Evolutionary conservation across 2,888 invertebrate species (phyloP).

Genomic region (Julus scandinavius): DNA sequence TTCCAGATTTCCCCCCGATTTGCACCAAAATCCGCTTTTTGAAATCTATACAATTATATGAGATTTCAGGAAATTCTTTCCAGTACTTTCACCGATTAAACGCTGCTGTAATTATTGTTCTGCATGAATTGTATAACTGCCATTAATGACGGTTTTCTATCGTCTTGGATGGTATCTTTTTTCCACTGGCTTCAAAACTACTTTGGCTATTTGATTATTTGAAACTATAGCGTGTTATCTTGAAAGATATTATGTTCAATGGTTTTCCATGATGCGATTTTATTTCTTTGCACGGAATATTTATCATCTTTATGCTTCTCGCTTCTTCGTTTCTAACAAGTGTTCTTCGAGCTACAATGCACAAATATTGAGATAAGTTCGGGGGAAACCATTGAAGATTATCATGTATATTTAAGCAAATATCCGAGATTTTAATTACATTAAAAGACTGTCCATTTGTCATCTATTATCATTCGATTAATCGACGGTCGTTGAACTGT

Average conservation of each 20-base stretch:
- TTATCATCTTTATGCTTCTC: background rate
- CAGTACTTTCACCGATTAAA: too few relatives aligned
- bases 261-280: background rate
- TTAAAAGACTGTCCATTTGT: background rate
- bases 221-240: background rate
- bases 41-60: too few relatives aligned
- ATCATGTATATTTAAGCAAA: background rate
- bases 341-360: background rate
- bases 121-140: too few relatives aligned
- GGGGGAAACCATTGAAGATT: background rate
- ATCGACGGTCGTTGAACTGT: background rate
- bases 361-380: background rate
- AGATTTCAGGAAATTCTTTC: too few relatives aligned
- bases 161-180: too few relatives aligned
- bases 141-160: too few relatives aligned
- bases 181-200: too few relatives aligned
- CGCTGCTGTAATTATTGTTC: too few relatives aligned
- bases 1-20: too few relatives aligned
- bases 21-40: too few relatives aligned
- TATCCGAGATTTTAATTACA: background rate
- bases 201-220: too few relatives aligned
- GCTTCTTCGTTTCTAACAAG: background rate
- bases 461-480: background rate
- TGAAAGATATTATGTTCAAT: background rate
- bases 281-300: background rate